phyloP scores from a whole-genome alignment of 2,113 vertebrate genomes.

The Nematolebias whitei region DNA sequence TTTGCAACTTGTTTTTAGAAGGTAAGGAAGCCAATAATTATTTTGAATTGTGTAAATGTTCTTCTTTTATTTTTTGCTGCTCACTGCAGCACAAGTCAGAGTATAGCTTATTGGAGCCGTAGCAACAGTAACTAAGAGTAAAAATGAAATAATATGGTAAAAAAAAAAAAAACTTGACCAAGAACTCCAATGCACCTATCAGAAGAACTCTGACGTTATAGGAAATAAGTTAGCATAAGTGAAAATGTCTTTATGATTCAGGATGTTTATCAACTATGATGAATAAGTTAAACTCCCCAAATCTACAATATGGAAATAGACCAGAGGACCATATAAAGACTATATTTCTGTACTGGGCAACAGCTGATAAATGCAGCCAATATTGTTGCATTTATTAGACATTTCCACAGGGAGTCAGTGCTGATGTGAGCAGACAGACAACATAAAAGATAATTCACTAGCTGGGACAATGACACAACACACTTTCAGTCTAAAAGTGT shows the following conservation, averaged over 20 bases:
- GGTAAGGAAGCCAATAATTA: too few relatives aligned
- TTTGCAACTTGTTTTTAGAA: too few relatives aligned
- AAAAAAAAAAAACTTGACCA: too few relatives aligned
- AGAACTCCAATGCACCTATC: too few relatives aligned
- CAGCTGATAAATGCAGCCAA: background rate
- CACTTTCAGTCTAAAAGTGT: background rate
- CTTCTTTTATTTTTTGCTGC: too few relatives aligned
- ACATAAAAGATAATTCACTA: conserved; percentile 13
- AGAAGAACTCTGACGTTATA: too few relatives aligned
- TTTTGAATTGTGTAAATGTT: too few relatives aligned
- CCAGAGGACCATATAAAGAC: background rate
- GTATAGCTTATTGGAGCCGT: too few relatives aligned
- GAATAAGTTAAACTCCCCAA: conserved; percentile 6
- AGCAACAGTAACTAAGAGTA: too few relatives aligned
- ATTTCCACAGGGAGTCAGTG: conserved; percentile 16
- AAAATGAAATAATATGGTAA: too few relatives aligned
- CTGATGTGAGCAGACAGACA: conserved; percentile 11
- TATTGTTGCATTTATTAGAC: background rate
- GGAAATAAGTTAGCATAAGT: conserved; percentile 1
- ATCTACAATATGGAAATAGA: background rate
- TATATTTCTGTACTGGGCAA: background rate
- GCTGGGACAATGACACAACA: background rate
- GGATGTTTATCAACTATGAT: background rate
- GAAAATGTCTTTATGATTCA: background rate
- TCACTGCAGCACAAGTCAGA: too few relatives aligned